A percentile compares a stretch with the other conserved stretches of the same genome.
Evolutionary conservation across 2,797 vertebrate species (phyloP).

Genomic region (Sylvia borin): DNA sequence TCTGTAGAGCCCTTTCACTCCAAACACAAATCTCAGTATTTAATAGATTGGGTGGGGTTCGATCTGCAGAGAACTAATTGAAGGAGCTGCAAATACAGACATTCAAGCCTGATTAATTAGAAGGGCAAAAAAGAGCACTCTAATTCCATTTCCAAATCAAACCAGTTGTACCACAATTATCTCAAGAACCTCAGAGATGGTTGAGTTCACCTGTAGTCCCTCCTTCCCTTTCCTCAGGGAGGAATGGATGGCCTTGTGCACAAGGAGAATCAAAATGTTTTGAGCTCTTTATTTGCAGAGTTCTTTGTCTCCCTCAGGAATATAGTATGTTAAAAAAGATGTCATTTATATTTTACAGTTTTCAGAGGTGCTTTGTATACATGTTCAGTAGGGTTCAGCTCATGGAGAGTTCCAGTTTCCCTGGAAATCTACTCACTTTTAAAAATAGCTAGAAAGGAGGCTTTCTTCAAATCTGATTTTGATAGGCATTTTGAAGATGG

Average conservation of each 20-base stretch:
- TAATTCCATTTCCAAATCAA: slow-evolving; percentile 57
- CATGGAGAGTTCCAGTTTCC: neutral
- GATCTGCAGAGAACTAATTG: slow-evolving; percentile 23
- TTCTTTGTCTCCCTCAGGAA: neutral
- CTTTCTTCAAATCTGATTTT: neutral
- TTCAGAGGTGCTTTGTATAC: neutral
- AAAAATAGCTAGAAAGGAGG: neutral
- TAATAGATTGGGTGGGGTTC: slow-evolving; percentile 12
- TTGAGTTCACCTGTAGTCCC: neutral
- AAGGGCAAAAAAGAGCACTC: neutral
- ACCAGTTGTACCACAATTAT: slow-evolving; percentile 38
- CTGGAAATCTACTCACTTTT: neutral
- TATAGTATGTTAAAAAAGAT: neutral
- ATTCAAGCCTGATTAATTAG: slow-evolving; percentile 47
- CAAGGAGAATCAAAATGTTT: neutral
- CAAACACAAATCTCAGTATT: slow-evolving; percentile 22
- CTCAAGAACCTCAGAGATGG: neutral
- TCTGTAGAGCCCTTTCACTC: neutral
- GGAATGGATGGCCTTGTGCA: neutral
- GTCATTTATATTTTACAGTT: neutral
- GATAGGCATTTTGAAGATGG: neutral
- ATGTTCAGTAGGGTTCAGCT: neutral
- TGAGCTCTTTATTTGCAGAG: neutral
- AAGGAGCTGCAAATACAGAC: slow-evolving; percentile 27
- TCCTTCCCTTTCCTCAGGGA: neutral